phyloP scores from a whole-genome alignment of 2,888 invertebrate species.

The Homarus gammarus region DNA sequence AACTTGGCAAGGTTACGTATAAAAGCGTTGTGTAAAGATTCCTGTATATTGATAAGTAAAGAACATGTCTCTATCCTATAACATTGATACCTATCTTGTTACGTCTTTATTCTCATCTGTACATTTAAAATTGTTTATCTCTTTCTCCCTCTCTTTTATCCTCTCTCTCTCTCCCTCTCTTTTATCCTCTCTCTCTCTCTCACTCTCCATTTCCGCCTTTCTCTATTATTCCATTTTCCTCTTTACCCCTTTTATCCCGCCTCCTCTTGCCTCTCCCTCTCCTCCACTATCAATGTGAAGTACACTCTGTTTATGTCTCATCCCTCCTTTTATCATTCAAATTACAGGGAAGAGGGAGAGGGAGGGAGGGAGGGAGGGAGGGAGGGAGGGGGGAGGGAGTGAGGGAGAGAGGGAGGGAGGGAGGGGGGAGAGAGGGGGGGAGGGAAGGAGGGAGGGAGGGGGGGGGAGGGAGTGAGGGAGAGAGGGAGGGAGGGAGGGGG shows the following conservation, averaged over 20 bases:
- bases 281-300: not conserved
- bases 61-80: no score
- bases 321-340: not conserved
- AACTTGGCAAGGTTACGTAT: no score
- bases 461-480: not conserved
- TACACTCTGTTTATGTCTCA: not conserved
- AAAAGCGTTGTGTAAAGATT: no score
- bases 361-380: not conserved
- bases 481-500: no score
- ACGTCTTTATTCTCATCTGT: no score
- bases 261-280: no score
- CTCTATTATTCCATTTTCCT: not conserved
- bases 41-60: no score
- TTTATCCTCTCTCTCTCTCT: not conserved
- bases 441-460: not conserved
- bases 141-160: not conserved
- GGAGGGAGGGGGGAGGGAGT: no score
- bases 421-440: not conserved
- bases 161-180: not conserved
- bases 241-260: no score
- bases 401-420: not conserved
- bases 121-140: no score
- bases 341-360: not conserved
- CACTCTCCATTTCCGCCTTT: not conserved
- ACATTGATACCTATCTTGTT: no score